A percentile compares a stretch with the other conserved stretches of the same genome.
phyloP scores from a whole-genome alignment of 64 coral and sea anemone species.

The Pachyseris speciosa region DNA sequence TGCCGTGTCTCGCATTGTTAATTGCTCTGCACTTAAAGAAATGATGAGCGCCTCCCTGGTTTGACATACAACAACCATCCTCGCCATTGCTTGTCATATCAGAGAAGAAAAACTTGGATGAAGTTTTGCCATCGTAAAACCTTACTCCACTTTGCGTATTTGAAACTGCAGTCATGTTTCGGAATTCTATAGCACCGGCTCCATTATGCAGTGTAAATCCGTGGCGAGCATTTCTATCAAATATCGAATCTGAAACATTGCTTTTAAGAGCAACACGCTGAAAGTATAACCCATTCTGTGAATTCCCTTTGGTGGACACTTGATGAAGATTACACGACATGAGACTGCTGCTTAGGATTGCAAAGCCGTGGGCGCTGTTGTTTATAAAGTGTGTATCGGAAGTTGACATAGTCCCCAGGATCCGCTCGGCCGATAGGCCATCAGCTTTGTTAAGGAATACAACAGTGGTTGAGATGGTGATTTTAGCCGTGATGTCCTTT shows the following conservation, averaged over 20 bases:
- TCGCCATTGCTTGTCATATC: constrained; percentile 31
- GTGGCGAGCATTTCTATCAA: constrained; percentile 17
- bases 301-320: constrained; percentile 8
- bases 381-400: not conserved
- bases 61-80: constrained; percentile 45
- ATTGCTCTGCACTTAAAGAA: not conserved
- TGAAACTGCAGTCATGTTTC: constrained; percentile 4
- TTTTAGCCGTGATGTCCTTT: constrained; percentile 15
- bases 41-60: constrained; percentile 52
- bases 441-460: constrained; percentile 6
- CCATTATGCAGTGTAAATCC: constrained; percentile 26
- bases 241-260: constrained; percentile 17
- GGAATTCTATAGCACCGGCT: not conserved
- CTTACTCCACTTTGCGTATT: constrained; percentile 41
- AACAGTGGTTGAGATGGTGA: constrained; percentile 25
- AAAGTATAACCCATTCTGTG: constrained; percentile 7
- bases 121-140: constrained; percentile 26
- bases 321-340: not conserved
- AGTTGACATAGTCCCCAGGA: constrained; percentile 1
- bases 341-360: constrained; percentile 29
- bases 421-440: constrained; percentile 21
- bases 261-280: constrained; percentile 15
- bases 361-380: constrained; percentile 40
- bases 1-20: constrained; percentile 26
- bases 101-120: constrained; percentile 2